Base-by-base conservation (phyloP, 2,888 invertebrate genomes). In the Eupithecia centaureata region DNA sequence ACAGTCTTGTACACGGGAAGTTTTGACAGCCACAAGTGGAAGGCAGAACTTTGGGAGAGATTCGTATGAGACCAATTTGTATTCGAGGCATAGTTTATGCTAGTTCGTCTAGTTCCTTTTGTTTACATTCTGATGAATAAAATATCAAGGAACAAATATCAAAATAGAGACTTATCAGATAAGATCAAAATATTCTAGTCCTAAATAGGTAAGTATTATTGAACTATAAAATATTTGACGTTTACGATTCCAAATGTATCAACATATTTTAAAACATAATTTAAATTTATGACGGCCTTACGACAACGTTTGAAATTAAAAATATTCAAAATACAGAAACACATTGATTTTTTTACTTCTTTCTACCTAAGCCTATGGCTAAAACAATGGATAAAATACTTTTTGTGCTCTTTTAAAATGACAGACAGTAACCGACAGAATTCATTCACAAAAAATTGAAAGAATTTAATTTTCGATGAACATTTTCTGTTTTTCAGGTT, bases 1-100 rank as follows among this genome's bases (percentile, higher is more conserved):
- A 18, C 32, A 28, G n/a, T 4, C 33, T 28, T 42, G 67, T 51
- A 35, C 15, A 13, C 47, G 7, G 28, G 30, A 67, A 67, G 63
- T 67, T 67, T 63, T 32, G 67, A 67, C 67, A 63, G 58, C 25
- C 27, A 42, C 38, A 52, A 58, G 62, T 58, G 35, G 38, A 56
- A 54, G 22, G 42, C n/a, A 57, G 57, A 63, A 68, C 30, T 68
- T 68, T 28, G 32, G 47, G n/a, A 33, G 12, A n/a, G 63, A 66
- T 67, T 63, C 47, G 30, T 62, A 61, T 22, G 22, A 59, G 58
- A 61, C 56, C n/a, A 52, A 67, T 61, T 63, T 64, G 15, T 57
- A 52, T 52, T 52, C 52, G 25, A 15, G 15, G 15, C 25, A 22
- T 51, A 51, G 51, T 51, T 52, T 27, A 27, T 52, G 15, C 27